phyloP scores from a whole-genome alignment of 2,797 vertebrate species.

The Chaenodraco wilsoni region DNA sequence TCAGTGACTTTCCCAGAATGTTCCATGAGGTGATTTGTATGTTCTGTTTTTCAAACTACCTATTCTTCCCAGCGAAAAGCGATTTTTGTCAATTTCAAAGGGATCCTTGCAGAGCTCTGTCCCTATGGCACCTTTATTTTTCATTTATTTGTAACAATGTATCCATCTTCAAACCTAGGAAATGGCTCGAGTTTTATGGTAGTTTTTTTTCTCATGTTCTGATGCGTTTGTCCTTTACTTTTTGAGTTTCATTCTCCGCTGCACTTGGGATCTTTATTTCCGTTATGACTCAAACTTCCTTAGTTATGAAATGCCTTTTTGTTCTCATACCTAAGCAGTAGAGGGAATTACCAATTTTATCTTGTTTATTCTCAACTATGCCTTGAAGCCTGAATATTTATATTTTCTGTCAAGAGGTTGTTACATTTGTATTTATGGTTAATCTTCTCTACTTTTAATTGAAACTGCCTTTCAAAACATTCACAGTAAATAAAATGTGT shows the following conservation, averaged over 20 bases:
- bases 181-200: conserved; percentile 18
- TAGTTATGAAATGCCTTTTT: conserved; percentile 33
- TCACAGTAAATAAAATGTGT: not conserved
- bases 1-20: not conserved
- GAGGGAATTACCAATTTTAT: conserved; percentile 18
- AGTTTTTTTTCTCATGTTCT: conserved; percentile 19
- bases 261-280: conserved; percentile 13
- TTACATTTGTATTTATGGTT: not conserved
- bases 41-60: conserved; percentile 5
- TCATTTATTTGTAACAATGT: conserved; percentile 19
- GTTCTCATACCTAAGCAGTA: not conserved
- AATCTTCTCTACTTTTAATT: not conserved
- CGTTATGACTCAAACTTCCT: conserved; percentile 25
- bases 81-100: conserved; percentile 22
- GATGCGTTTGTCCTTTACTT: conserved; percentile 30
- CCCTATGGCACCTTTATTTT: conserved; percentile 12
- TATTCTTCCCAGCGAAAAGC: not conserved
- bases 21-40: conserved; percentile 20
- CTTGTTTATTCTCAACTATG: conserved; percentile 18
- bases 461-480: not conserved
- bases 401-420: not conserved
- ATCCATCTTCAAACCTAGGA: conserved; percentile 10
- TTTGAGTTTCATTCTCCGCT: conserved; percentile 36
- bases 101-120: conserved; percentile 16
- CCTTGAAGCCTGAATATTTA: not conserved